Conservation (phyloP, 2,797 vertebrate genomes). For the Hybognathus amarus region DNA sequence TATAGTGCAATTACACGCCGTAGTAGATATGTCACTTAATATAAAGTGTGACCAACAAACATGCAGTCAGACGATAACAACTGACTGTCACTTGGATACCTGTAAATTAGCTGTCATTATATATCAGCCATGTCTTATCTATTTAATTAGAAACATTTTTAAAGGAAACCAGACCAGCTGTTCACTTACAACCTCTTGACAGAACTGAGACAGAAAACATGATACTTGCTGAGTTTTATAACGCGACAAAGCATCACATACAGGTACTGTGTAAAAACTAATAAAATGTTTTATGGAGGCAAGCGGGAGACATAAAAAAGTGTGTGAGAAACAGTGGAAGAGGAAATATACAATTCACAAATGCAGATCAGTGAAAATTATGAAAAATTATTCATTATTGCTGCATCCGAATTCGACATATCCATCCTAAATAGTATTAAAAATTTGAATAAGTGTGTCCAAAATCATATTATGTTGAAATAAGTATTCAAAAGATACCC, state of each 20-base stretch:
- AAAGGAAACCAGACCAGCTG: background rate
- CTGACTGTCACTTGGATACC: background rate
- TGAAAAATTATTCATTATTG: background rate
- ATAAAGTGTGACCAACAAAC: conserved; percentile 7
- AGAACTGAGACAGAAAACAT: background rate
- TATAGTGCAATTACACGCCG: background rate
- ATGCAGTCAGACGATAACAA: background rate
- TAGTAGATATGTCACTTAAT: conserved; percentile 4
- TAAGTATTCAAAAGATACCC: no score
- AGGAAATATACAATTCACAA: background rate
- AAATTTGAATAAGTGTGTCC: no score
- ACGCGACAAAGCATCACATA: background rate
- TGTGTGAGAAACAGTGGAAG: background rate
- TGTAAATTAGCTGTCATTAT: background rate
- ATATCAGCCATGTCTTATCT: background rate
- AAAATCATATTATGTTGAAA: no score
- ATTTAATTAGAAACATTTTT: background rate
- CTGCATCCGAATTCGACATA: no score
- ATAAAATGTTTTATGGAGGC: background rate
- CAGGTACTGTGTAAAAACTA: background rate
- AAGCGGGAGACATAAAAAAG: background rate
- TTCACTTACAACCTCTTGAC: background rate
- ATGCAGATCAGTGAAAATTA: background rate
- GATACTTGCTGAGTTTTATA: background rate
- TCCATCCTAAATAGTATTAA: no score